These are phyloP conservation scores for Tethya wilhelma DNA, from an alignment of 37 sponge, comb jelly and placozoan species.

Conservation along the genomic window DNA sequence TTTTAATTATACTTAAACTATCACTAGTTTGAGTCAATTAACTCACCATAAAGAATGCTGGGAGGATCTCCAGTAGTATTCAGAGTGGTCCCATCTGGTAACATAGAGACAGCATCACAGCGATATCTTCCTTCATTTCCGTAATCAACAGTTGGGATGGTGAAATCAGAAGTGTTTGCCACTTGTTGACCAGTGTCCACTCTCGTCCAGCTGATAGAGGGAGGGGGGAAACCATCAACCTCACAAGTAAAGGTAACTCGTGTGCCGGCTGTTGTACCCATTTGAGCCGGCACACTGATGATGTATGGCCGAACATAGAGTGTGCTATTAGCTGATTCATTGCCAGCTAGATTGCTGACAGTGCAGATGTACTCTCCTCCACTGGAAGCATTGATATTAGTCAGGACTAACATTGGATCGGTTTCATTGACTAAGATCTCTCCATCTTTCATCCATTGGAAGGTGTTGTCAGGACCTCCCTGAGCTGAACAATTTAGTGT, in stretches of 20 bases:
- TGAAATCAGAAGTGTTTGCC: neutral
- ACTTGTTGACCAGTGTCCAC: neutral
- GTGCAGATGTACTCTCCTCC: conserved; percentile 73
- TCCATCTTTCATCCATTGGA: conserved; percentile 33
- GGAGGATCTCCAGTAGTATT: too few species aligned
- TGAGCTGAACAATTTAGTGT: conserved; percentile 44
- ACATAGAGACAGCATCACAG: too few species aligned
- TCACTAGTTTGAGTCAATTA: too few species aligned
- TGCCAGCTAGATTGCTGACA: conserved; percentile 51
- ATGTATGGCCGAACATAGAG: conserved; percentile 30
- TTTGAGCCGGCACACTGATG: conserved; percentile 13
- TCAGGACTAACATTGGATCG: neutral
- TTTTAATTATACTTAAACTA: too few species aligned
- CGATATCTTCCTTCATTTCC: conserved; percentile 51
- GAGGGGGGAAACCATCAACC: conserved; percentile 49
- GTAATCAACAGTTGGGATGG: neutral
- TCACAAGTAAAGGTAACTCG: conserved; percentile 38
- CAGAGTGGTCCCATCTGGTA: too few species aligned
- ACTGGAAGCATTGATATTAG: conserved; percentile 34
- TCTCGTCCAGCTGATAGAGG: conserved; percentile 24
- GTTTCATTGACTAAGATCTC: neutral
- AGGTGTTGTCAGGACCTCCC: conserved; percentile 56
- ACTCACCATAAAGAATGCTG: too few species aligned
- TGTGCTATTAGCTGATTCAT: conserved; percentile 12
- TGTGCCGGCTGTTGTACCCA: conserved; percentile 1